Percentiles rank a stretch among this genome's conserved stretches.
These are phyloP conservation scores for Larimichthys polyactis DNA, from an alignment of 2,113 vertebrate species.

Conservation along the genomic window DNA sequence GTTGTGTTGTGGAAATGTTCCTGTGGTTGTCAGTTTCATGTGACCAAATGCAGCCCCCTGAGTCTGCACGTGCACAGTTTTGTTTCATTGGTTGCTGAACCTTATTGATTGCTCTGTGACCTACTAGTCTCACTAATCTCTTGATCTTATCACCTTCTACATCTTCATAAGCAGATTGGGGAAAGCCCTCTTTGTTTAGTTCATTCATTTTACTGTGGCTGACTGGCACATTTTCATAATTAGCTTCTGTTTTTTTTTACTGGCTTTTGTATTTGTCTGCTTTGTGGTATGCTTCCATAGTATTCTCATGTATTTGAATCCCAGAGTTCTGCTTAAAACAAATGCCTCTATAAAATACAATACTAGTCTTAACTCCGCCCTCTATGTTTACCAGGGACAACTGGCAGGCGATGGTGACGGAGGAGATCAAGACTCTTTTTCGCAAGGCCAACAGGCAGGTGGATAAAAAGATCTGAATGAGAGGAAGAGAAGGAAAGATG, in stretches of 20 bases:
- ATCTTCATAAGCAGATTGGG: constrained; percentile 64
- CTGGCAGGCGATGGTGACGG: constrained; percentile 88
- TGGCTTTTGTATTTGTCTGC: background rate
- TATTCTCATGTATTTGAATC: background rate
- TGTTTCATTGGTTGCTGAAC: constrained; percentile 36
- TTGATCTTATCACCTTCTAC: constrained; percentile 68
- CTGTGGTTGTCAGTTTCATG: constrained; percentile 36
- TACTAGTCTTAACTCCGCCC: background rate
- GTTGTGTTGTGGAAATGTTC: constrained; percentile 63
- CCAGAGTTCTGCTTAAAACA: background rate
- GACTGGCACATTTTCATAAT: constrained; percentile 17
- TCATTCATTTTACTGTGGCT: constrained; percentile 27
- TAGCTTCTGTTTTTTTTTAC: constrained; percentile 1
- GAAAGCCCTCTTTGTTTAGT: constrained; percentile 34
- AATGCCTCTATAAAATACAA: background rate
- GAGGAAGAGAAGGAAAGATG: constrained; percentile 30
- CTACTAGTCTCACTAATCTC: constrained; percentile 61
- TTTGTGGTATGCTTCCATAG: background rate
- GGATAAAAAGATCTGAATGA: constrained; percentile 80
- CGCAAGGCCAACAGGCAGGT: constrained; percentile 82
- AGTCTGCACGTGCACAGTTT: constrained; percentile 7
- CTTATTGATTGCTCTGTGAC: constrained; percentile 47
- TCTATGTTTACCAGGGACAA: constrained; percentile 81
- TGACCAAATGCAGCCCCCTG: constrained; percentile 17
- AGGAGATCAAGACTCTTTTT: constrained; percentile 90